Conservation (phyloP, 1,140 invertebrate species). For the Helicoverpa armigera region DNA sequence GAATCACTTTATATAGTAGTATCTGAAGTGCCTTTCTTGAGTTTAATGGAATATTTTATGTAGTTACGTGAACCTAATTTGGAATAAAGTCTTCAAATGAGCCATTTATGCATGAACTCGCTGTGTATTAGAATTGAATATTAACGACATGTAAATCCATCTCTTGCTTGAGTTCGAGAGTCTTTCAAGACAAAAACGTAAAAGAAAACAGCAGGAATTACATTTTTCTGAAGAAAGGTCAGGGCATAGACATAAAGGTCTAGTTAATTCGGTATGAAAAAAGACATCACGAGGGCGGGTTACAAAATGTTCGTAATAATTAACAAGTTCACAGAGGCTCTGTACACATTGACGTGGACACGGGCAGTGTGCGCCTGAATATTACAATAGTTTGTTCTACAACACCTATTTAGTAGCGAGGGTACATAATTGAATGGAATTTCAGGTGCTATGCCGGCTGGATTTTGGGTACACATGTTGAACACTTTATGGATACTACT, state of each 20-base stretch:
- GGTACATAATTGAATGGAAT: constrained; percentile 35
- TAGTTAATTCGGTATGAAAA: constrained; percentile 22
- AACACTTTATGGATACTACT: too few species aligned
- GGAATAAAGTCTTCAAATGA: background rate
- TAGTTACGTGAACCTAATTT: constrained; percentile 7
- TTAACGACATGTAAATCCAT: too few species aligned
- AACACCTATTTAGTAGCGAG: constrained; percentile 31
- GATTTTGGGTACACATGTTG: background rate
- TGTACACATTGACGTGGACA: constrained; percentile 32
- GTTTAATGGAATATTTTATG: background rate
- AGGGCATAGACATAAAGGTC: background rate
- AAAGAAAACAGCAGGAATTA: too few species aligned
- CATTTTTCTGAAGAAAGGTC: too few species aligned
- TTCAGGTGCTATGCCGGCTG: background rate
- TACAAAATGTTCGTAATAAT: constrained; percentile 41
- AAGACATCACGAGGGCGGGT: constrained; percentile 26
- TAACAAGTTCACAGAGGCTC: constrained; percentile 17
- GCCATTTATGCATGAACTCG: too few species aligned
- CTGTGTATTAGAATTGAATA: too few species aligned
- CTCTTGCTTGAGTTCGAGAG: too few species aligned
- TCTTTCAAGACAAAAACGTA: too few species aligned
- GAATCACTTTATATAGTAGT: constrained; percentile 6
- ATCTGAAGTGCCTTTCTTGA: background rate
- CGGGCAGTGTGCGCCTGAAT: constrained; percentile 30
- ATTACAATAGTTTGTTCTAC: constrained; percentile 45